phyloP scores from a whole-genome alignment of 2,797 vertebrate species.

The Catharus ustulatus region DNA sequence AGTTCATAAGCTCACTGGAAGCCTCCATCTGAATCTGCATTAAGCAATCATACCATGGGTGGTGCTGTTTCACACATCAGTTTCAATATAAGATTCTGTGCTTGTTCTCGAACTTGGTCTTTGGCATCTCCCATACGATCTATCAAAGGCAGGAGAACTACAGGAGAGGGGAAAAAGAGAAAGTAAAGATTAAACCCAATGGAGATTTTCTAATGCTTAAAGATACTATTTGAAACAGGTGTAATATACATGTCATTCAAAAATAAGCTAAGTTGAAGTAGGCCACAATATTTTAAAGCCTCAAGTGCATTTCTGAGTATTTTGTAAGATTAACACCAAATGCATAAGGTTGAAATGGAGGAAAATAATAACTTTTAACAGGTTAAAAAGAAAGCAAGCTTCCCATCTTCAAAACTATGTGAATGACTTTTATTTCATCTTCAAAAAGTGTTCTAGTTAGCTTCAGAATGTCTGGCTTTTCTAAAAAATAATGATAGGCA shows the following conservation, averaged over 20 bases:
- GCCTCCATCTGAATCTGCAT: not conserved
- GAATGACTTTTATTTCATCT: not conserved
- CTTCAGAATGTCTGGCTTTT: not conserved
- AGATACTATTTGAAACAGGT: not conserved
- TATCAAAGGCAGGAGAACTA: slow-evolving; percentile 89
- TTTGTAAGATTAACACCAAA: not conserved
- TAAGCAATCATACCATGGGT: slow-evolving; percentile 84
- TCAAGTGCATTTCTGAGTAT: not conserved
- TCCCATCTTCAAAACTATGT: not conserved
- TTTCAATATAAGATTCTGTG: slow-evolving; percentile 88
- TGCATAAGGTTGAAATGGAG: not conserved
- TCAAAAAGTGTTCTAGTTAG: not conserved
- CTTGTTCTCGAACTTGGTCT: slow-evolving; percentile 96
- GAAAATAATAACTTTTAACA: not conserved
- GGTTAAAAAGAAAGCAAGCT: not conserved
- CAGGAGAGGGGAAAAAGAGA: not conserved
- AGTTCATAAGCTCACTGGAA: not conserved
- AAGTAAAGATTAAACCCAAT: not conserved
- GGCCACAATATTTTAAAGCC: not conserved
- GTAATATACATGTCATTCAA: not conserved
- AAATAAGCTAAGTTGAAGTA: not conserved
- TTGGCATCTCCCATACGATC: slow-evolving; percentile 95
- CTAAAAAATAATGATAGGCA: not conserved
- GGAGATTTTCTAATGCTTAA: not conserved
- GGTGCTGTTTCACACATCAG: slow-evolving; percentile 89